Evolutionary conservation across 2,888 invertebrate species (phyloP), one percentile per base, ranked within the genome.

Genomic region (Antheraea assamensis): DNA sequence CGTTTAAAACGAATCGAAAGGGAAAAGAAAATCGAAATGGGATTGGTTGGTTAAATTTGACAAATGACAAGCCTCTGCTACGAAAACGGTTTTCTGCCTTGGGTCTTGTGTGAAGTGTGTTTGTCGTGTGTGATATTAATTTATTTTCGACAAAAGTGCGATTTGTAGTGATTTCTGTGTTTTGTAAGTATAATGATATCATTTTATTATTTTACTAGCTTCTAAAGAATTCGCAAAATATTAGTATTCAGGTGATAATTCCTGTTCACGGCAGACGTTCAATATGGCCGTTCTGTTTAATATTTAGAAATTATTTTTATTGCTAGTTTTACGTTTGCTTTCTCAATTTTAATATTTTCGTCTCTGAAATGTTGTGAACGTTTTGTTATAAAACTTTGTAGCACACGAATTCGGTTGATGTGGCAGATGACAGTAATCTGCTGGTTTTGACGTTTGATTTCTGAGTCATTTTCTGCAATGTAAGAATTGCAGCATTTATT

Each of bases 1-100:
- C 89, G 85, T 74, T 85, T 71, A 72, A 30, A 71, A 71, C 76
- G 78, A 82, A 81, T 79, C 80, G 79, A 80, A 84, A 80, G 82
- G 80, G 83, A 84, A 85, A 85, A 89, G 90, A 91, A 90, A 90
- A 87, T 87, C n/a, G 47, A 31, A 24, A 71, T 70, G 64, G 61
- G 61, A 72, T 74, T 74, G 72, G 72, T 85, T 82, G 83, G 81
- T 85, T 83, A 80, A 80, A 81, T 81, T 83, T 74, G 66, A 66
- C 61, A 61, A 61, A 72, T 74, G 74, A 77, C 83, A 80, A 84
- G 83, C 85, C 82, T 85, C 88, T 91, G 88, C 89, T 88, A 88
- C 92, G 91, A 90, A 91, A 92, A 92, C 92, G 91, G 92, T 93
- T 94, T 92, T 92, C 92, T 93, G 92, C 88, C 91, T 94, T 83